phyloP scores from a whole-genome alignment of 92 coral and sea anemone species.

The Phenganax subtilis region DNA sequence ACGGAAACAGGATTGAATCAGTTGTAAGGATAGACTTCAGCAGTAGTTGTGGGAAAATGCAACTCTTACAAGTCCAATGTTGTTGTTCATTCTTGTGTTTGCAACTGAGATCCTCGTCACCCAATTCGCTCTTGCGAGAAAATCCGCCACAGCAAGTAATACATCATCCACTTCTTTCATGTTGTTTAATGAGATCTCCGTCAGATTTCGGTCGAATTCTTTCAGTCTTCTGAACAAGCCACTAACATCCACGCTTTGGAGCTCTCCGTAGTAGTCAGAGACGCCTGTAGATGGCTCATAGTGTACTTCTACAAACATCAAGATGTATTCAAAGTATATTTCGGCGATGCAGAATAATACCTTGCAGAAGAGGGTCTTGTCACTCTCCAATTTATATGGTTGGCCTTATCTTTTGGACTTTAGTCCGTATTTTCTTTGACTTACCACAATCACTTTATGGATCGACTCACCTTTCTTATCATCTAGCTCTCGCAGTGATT shows the following conservation, averaged over 20 bases:
- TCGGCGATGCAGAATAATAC: too few species aligned
- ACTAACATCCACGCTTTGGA: constrained; percentile 26
- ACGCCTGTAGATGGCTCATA: constrained; percentile 21
- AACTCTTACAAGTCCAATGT: constrained; percentile 27
- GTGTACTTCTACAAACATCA: not conserved
- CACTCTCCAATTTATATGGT: too few species aligned
- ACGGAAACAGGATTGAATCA: not conserved
- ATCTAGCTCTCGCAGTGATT: constrained; percentile 7
- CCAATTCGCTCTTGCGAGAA: constrained; percentile 11
- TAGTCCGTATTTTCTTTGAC: too few species aligned
- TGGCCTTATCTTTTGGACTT: too few species aligned
- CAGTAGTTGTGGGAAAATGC: not conserved
- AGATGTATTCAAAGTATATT: too few species aligned
- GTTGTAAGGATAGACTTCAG: not conserved
- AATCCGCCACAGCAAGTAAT: constrained; percentile 23
- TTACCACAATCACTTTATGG: too few species aligned
- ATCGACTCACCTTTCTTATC: constrained; percentile 6
- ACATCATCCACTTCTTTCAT: constrained; percentile 35
- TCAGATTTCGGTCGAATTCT: constrained; percentile 7
- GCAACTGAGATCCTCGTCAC: constrained; percentile 37
- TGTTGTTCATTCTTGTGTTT: constrained; percentile 30
- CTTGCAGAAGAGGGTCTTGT: too few species aligned
- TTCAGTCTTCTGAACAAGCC: constrained; percentile 26
- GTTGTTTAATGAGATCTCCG: constrained; percentile 19
- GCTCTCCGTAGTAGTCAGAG: constrained; percentile 22